phyloP scores from a whole-genome alignment of 2,797 vertebrate genomes.

The Bradypodion pumilum region DNA sequence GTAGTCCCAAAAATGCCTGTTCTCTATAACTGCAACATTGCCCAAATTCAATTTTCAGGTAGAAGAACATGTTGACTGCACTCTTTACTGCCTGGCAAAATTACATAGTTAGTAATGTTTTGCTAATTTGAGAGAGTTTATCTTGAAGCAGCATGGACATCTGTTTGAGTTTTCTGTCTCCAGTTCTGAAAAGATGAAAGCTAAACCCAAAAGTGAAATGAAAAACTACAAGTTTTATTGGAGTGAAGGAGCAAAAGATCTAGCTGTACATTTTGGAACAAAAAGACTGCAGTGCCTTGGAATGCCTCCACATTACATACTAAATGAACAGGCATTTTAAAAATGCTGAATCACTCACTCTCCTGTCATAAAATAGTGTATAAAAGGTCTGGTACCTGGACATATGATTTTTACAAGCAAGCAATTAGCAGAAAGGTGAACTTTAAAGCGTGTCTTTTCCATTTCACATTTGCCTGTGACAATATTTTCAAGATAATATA shows the following conservation, averaged over 20 bases:
- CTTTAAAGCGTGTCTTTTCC: conserved; percentile 58
- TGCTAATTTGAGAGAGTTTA: not conserved
- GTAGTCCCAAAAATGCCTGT: not conserved
- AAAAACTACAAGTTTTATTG: not conserved
- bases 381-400: conserved; percentile 51
- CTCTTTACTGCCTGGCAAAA: not conserved
- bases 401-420: conserved; percentile 55
- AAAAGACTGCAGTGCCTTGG: conserved; percentile 32
- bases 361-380: conserved; percentile 39
- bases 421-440: conserved; percentile 66
- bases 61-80: not conserved
- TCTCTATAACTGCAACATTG: not conserved
- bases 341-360: conserved; percentile 57
- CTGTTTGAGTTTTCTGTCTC: not conserved
- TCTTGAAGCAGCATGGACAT: not conserved
- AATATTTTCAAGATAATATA: conserved; percentile 48
- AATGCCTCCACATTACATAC: conserved; percentile 21
- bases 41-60: not conserved
- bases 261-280: conserved; percentile 21
- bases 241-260: not conserved
- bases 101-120: not conserved
- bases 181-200: not conserved
- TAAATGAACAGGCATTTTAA: conserved; percentile 42
- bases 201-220: not conserved
- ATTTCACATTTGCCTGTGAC: conserved; percentile 44